These are phyloP conservation scores for Neofelis nebulosa DNA, from an alignment of 2,113 vertebrate species.

Conservation along the genomic window DNA sequence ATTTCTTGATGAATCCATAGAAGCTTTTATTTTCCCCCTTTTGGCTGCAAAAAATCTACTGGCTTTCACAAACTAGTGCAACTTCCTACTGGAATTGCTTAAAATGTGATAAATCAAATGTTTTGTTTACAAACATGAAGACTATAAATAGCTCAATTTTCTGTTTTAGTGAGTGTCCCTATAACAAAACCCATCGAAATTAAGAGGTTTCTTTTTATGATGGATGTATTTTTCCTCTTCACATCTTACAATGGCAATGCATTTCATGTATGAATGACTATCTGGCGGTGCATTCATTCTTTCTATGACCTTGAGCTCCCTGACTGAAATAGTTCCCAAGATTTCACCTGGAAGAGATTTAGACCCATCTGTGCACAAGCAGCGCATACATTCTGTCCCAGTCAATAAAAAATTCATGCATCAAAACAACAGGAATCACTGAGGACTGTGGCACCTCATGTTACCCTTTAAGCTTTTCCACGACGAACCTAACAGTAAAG, in stretches of 20 bases:
- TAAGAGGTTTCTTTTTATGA: background rate
- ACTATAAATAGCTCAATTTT: slow-evolving; percentile 30
- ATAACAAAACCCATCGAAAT: slow-evolving; percentile 27
- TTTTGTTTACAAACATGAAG: slow-evolving; percentile 47
- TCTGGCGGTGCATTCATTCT: background rate
- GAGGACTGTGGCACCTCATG: background rate
- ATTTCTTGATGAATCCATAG: slow-evolving; percentile 66
- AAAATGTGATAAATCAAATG: slow-evolving; percentile 51
- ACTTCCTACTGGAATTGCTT: slow-evolving; percentile 28
- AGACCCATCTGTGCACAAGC: background rate
- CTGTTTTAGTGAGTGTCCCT: background rate
- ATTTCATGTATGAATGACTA: background rate
- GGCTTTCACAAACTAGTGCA: slow-evolving; percentile 14
- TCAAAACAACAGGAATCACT: background rate
- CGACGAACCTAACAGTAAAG: background rate
- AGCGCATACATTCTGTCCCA: background rate
- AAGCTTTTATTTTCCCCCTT: background rate
- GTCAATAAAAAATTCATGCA: background rate
- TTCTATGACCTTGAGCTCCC: background rate
- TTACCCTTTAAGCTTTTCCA: background rate
- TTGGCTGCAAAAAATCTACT: slow-evolving; percentile 50
- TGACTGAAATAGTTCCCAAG: background rate
- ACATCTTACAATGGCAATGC: background rate
- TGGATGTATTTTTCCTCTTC: background rate
- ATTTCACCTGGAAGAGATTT: background rate